Evolutionary conservation across 2,113 vertebrate genomes (phyloP).

Genomic region (Phocoena phocoena): DNA sequence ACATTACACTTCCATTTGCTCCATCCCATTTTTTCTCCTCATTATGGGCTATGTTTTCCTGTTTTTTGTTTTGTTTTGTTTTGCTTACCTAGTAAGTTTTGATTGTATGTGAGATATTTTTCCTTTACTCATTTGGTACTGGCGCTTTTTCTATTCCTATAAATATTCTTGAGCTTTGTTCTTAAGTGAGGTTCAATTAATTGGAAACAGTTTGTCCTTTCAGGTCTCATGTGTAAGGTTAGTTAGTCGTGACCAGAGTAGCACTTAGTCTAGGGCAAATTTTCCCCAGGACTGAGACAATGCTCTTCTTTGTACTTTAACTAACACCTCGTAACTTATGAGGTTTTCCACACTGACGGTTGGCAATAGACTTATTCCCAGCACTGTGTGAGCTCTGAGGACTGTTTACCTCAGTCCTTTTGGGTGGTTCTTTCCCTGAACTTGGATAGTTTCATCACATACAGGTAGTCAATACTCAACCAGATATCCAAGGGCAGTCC

Average conservation of each 20-base stretch:
- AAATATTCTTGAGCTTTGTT: neutral
- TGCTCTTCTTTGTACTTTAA: neutral
- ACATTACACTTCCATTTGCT: neutral
- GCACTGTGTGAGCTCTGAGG: neutral
- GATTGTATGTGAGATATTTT: neutral
- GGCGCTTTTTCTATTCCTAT: neutral
- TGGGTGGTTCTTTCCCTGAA: neutral
- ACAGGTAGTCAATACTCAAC: neutral
- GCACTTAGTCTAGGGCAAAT: neutral
- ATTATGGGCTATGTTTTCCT: neutral
- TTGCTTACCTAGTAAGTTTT: neutral
- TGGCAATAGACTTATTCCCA: neutral
- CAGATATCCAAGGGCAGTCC: neutral
- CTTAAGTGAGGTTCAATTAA: neutral
- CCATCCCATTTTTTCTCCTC: neutral
- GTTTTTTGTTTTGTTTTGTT: neutral
- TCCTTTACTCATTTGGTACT: neutral
- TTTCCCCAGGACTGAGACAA: neutral
- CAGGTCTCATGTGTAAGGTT: neutral
- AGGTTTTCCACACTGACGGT: neutral
- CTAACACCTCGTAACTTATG: neutral
- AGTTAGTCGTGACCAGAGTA: neutral
- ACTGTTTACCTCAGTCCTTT: neutral
- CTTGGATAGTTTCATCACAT: neutral
- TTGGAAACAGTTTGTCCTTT: neutral